These are phyloP conservation scores for Coracopsis vasa DNA, from an alignment of 2,113 vertebrate genomes.

Conservation along the genomic window DNA sequence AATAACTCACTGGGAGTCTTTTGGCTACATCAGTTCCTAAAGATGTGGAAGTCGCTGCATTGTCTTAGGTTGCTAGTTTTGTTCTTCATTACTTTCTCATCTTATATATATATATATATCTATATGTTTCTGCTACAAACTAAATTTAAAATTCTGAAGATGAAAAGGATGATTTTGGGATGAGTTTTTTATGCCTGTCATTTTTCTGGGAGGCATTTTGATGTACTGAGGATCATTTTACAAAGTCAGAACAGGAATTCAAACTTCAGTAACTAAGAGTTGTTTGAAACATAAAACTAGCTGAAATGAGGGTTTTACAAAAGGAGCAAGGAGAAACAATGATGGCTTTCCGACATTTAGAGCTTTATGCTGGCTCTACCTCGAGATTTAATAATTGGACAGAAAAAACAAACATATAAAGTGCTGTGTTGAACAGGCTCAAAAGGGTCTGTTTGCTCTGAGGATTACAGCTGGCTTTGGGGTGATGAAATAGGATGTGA, in stretches of 20 bases:
- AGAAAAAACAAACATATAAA: neutral
- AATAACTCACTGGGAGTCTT: neutral
- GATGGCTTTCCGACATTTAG: neutral
- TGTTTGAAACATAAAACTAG: neutral
- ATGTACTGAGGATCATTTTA: neutral
- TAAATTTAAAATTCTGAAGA: neutral
- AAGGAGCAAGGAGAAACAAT: neutral
- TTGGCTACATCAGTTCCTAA: neutral
- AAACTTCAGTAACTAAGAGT: neutral
- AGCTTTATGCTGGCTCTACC: neutral
- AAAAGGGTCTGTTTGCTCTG: neutral
- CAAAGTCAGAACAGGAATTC: neutral
- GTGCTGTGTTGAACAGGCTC: neutral
- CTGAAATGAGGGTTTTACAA: neutral
- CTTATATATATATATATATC: neutral
- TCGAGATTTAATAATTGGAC: conserved; percentile 15
- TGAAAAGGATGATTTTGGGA: neutral
- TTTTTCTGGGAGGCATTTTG: neutral
- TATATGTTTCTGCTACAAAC: neutral
- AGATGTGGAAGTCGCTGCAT: neutral
- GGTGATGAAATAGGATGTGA: conserved; percentile 19
- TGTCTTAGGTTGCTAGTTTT: neutral
- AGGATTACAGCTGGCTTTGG: neutral
- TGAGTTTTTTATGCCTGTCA: neutral
- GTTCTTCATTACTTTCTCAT: neutral